A percentile compares a stretch with the other conserved stretches of the same genome.
phyloP scores from a whole-genome alignment of 2,888 invertebrate genomes.

The Nephrotoma guestfalica region DNA sequence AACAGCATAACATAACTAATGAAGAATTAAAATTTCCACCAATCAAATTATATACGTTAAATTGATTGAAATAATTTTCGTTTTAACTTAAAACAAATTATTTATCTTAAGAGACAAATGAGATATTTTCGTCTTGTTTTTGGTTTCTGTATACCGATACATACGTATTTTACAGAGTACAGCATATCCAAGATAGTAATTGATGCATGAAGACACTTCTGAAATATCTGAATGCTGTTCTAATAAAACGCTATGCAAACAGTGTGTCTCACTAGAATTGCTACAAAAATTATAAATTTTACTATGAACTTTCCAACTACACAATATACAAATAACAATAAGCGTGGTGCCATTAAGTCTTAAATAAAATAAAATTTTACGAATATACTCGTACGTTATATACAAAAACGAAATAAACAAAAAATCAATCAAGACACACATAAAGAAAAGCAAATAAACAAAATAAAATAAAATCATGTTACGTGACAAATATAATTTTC shows the following conservation, averaged over 20 bases:
- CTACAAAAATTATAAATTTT: no score
- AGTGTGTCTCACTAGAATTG: no score
- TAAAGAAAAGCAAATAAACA: background rate
- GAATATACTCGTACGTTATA: background rate
- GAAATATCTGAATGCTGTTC: no score
- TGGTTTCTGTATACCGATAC: background rate
- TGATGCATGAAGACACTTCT: no score
- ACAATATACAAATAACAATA: background rate
- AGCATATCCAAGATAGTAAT: no score
- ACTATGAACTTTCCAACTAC: no score
- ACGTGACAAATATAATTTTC: background rate
- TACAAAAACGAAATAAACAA: background rate
- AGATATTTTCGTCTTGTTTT: background rate
- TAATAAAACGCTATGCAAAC: no score
- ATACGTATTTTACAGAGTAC: background rate
- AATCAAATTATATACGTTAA: background rate
- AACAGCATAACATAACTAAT: background rate
- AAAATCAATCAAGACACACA: background rate
- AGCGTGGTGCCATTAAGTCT: background rate
- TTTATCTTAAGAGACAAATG: background rate
- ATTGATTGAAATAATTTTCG: background rate
- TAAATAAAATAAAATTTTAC: background rate
- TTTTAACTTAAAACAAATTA: background rate
- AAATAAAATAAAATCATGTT: background rate
- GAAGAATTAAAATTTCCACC: background rate